These are phyloP conservation scores for Petromus typicus DNA, from an alignment of 2,113 vertebrate genomes.

Conservation along the genomic window DNA sequence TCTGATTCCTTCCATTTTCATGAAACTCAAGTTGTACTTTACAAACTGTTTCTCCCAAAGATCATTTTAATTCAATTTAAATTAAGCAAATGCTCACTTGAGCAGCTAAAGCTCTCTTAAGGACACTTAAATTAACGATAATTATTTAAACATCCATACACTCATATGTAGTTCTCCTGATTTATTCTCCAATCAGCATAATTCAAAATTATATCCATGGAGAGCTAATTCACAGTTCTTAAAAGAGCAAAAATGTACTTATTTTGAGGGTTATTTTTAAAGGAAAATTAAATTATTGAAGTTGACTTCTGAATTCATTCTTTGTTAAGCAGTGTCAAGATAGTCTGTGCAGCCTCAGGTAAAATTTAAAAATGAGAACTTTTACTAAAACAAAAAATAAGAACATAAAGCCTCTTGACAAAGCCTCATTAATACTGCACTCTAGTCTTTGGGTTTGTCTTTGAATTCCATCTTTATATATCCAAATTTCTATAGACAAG, in stretches of 20 bases:
- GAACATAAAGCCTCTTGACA: background rate
- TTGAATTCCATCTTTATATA: background rate
- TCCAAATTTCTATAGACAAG: background rate
- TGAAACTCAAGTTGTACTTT: slow-evolving; percentile 67
- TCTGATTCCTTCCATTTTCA: slow-evolving; percentile 58
- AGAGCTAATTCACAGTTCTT: slow-evolving; percentile 54
- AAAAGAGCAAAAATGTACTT: background rate
- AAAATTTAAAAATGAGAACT: slow-evolving; percentile 40
- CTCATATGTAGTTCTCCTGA: slow-evolving; percentile 68
- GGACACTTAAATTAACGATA: slow-evolving; percentile 66
- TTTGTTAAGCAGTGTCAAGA: background rate
- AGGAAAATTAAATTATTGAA: slow-evolving; percentile 48
- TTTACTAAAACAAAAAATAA: slow-evolving; percentile 15
- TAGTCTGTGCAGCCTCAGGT: background rate
- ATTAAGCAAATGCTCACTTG: slow-evolving; percentile 81
- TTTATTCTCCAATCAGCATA: slow-evolving; percentile 63
- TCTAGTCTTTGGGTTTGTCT: background rate
- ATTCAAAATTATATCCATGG: slow-evolving; percentile 69
- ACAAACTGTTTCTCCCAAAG: slow-evolving; percentile 74
- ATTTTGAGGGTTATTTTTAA: slow-evolving; percentile 67
- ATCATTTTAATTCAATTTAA: slow-evolving; percentile 82
- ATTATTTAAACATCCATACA: slow-evolving; percentile 72
- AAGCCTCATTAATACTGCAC: background rate
- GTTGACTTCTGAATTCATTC: slow-evolving; percentile 42
- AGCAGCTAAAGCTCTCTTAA: slow-evolving; percentile 77